Conservation (phyloP, 2,797 vertebrate species). For the Philypnodon macrostomus region DNA sequence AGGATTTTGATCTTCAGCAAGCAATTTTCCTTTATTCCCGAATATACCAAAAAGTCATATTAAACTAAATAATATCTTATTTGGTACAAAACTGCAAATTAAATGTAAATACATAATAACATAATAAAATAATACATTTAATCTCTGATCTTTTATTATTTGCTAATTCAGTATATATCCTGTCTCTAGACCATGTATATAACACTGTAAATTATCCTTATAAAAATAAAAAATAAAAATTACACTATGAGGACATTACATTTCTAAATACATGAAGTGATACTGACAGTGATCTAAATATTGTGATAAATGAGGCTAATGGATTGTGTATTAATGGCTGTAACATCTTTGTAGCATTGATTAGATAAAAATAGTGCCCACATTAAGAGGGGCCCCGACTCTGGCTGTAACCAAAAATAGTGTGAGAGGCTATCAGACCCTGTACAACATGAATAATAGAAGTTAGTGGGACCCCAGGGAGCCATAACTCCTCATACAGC, state of each 20-base stretch:
- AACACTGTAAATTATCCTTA: no score
- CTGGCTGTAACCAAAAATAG: constrained; percentile 44
- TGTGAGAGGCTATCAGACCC: constrained; percentile 46
- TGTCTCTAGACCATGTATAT: constrained; percentile 7
- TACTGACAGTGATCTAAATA: no score
- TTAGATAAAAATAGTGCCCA: constrained; percentile 13
- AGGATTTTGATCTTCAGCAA: no score
- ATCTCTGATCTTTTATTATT: constrained; percentile 13
- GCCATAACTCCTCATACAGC: constrained; percentile 43
- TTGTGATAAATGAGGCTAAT: no score
- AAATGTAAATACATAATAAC: no score
- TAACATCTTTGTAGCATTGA: constrained; percentile 9
- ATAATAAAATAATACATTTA: no score
- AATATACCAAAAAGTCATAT: no score
- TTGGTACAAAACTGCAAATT: no score
- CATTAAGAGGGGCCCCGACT: constrained; percentile 13
- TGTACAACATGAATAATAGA: constrained; percentile 69
- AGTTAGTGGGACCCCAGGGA: constrained; percentile 58
- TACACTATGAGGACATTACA: no score
- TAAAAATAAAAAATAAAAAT: no score
- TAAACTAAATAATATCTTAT: no score
- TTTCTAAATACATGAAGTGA: not conserved
- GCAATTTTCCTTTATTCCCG: no score
- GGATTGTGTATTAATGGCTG: not conserved
- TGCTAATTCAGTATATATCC: constrained; percentile 4